A percentile compares a stretch with the other conserved stretches of the same genome.
Evolutionary conservation across 2,888 invertebrate species (phyloP).

Genomic region (Netelia fuscicornis): DNA sequence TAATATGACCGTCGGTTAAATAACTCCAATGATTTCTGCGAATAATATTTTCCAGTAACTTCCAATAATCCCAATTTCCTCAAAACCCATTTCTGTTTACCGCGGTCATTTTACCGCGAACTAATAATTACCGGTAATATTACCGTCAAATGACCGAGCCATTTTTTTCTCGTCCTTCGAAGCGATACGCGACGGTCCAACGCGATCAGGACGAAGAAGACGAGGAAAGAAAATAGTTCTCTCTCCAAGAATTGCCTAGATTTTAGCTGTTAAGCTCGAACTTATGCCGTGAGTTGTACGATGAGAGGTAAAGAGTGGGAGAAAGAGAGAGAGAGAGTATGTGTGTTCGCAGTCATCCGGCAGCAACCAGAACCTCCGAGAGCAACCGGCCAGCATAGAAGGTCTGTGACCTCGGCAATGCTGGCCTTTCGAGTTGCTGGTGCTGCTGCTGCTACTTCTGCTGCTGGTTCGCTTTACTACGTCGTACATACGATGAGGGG

Average conservation of each 20-base stretch:
- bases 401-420: slow-evolving; percentile 83
- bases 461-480: slow-evolving; percentile 55
- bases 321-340: slow-evolving; percentile 48
- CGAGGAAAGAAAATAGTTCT: neutral
- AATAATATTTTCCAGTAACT: no score
- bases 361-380: slow-evolving; percentile 53
- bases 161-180: neutral
- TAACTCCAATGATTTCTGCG: no score
- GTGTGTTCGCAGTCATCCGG: slow-evolving; percentile 60
- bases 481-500: slow-evolving; percentile 56
- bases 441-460: slow-evolving; percentile 35
- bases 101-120: neutral
- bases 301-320: slow-evolving; percentile 34
- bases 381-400: slow-evolving; percentile 81
- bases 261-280: slow-evolving; percentile 30
- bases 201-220: neutral
- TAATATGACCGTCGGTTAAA: no score
- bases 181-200: neutral
- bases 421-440: slow-evolving; percentile 70
- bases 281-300: slow-evolving; percentile 35
- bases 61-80: no score
- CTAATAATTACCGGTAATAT: neutral
- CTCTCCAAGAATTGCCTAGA: neutral
- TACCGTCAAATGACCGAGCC: neutral
- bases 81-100: no score